Percentiles rank a stretch among this genome's conserved stretches.
Conservation (phyloP, 2,113 vertebrate species). For the Melanerpes aurifrons region DNA sequence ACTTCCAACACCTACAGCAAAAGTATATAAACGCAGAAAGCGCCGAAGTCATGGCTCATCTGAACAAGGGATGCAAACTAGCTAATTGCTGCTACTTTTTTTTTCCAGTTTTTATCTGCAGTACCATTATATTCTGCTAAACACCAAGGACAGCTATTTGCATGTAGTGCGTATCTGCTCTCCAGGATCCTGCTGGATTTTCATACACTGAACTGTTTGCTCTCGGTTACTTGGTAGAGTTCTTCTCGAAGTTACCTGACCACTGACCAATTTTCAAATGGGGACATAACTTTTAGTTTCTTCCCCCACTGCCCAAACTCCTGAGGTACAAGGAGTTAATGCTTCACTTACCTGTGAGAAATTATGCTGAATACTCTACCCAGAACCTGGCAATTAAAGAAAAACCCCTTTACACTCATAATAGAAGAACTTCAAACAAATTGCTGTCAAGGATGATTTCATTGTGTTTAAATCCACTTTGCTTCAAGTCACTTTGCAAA, state of each 20-base stretch:
- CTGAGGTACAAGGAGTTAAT: constrained; percentile 3
- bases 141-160: background rate
- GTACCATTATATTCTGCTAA: constrained; percentile 27
- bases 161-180: background rate
- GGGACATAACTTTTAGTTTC: background rate
- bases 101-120: constrained; percentile 70
- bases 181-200: background rate
- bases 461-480: constrained; percentile 44
- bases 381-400: constrained; percentile 41
- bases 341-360: constrained; percentile 44
- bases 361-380: constrained; percentile 24
- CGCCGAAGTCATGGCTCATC: constrained; percentile 69
- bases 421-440: constrained; percentile 51
- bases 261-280: background rate
- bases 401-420: constrained; percentile 65
- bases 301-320: background rate
- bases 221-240: background rate
- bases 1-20: constrained; percentile 77
- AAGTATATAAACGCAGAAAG: constrained; percentile 76
- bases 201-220: background rate
- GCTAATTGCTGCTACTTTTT: constrained; percentile 66
- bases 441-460: constrained; percentile 59
- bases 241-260: background rate
- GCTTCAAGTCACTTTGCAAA: constrained; percentile 46
- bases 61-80: constrained; percentile 76